Base-by-base conservation (phyloP, 64 coral and sea anemone genomes). In the Montipora capricornis region DNA sequence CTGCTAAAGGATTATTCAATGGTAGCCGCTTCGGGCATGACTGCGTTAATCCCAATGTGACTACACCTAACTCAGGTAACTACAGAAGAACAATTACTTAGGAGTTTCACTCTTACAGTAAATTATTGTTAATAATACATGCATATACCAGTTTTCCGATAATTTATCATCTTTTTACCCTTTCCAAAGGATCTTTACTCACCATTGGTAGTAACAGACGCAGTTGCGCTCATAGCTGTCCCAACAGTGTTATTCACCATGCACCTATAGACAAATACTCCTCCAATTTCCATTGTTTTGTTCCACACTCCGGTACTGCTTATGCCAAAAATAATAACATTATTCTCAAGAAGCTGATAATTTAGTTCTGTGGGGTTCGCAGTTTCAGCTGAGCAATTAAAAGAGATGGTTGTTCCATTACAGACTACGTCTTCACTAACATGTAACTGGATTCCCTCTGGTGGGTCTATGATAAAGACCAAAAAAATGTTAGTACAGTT, bases 301-400 rank as follows among this genome's bases (percentile, higher is more conserved):
- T 4, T 64, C 80, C 80, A 83, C 45, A 83, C 58, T 16, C 51
- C 16, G 6, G 24, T 1, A 15, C 57, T 47, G 22, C 15, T 12
- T 6, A 10, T 17, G 20, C 44, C 50, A 16, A 2, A 4, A 4
- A 67, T 53, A 24, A 16, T 10, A 13, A 7, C 6, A 8, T 44
- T 53, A 83, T 62, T 83, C n/a, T 83, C 58, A 67, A 46, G 44
- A 20, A 83, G 26, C 13, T 83, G 58, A 83, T 83, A 83, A 45
- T n/a, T 44, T 37, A 61, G 10, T 2, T 61, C 80, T 0, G 4
- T 4, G 44, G 80, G 80, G 20, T 17, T 83, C 5, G 53, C 55
- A 6, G 44, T 57, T 8, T 57, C 22, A 6, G 57, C 80, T 6
- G 58, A 67, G 5, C 80, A 83, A 22, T 12, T 83, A 2, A 67